phyloP scores from a whole-genome alignment of 2,113 vertebrate species.

The Leptosomus discolor region DNA sequence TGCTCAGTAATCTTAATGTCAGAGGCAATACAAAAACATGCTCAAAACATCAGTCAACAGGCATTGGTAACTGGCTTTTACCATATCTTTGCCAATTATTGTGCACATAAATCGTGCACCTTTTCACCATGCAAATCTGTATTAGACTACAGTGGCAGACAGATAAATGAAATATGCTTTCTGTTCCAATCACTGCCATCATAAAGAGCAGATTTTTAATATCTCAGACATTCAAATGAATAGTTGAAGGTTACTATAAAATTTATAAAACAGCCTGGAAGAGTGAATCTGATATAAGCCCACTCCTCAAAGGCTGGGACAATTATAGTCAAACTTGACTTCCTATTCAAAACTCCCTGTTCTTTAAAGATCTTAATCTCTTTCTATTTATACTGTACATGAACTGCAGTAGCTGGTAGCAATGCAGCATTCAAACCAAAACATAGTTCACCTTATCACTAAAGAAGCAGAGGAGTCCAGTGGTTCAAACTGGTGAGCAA shows the following conservation, averaged over 20 bases:
- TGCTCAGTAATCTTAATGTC: not conserved
- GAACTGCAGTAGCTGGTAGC: not conserved
- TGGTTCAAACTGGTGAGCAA: not conserved
- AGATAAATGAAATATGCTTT: not conserved
- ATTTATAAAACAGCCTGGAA: not conserved
- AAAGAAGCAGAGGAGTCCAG: not conserved
- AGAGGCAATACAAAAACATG: not conserved
- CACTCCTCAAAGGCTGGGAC: not conserved
- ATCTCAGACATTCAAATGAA: not conserved
- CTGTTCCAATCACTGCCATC: not conserved
- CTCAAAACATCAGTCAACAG: not conserved
- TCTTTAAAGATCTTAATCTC: not conserved
- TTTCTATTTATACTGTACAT: not conserved
- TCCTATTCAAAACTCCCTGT: not conserved
- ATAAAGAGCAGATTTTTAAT: not conserved
- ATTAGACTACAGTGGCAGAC: not conserved
- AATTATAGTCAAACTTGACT: not conserved
- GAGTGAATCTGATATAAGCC: not conserved
- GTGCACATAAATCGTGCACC: not conserved
- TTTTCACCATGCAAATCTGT: not conserved
- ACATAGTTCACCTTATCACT: not conserved
- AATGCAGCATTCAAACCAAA: not conserved
- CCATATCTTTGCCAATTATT: not conserved
- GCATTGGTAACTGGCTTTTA: not conserved
- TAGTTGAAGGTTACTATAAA: not conserved